Evolutionary conservation across 2,113 vertebrate species (phyloP), one percentile per base, ranked within the genome.

Genomic region (Lagopus muta): DNA sequence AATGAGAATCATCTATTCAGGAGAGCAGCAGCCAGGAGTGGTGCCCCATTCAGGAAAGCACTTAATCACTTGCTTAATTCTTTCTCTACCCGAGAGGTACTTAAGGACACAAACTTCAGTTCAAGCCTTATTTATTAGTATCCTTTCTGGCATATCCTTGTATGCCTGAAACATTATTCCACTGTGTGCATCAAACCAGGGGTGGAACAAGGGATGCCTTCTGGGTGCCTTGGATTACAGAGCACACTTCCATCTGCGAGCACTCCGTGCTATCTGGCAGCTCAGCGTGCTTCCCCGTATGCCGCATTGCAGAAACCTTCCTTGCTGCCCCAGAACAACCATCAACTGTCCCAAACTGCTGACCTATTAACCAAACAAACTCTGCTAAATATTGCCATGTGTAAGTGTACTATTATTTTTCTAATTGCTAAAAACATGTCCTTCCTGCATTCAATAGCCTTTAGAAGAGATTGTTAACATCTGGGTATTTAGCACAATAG

Each of bases 371-470:
- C 94, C 94, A 96, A 86, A 92, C 92, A 95, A 97, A 84, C 93
- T 83, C 76, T 57, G 91, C 82, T 96, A 97, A 97, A 96, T 96
- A 94, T 94, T 97, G 96, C 96, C 96, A 97, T 96, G 82, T 97
- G 96, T 97, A 95, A 95, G 73, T 50, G 86, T 71, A 82, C 86
- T 69, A 93, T 94, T 90, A 96, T 94, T 95, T 97, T 93, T 95
- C 90, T 97, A 97, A 97, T 97, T 97, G 95, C 94, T 95, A 86
- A 95, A 95, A 97, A 78, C 94, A 88, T 95, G 96, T 92, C 93
- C 90, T 97, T 97, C 96, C 96, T 97, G 95, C 19, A 2, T 72
- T 96, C 90, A 94, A 88, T 70, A 88, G 90, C 54, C 54, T 84
- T 70, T 72, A 84, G 86, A 81, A 96, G 92, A 94, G 95, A 97